Base-by-base conservation (phyloP, 2,113 vertebrate genomes). In the Eurypyga helias region DNA sequence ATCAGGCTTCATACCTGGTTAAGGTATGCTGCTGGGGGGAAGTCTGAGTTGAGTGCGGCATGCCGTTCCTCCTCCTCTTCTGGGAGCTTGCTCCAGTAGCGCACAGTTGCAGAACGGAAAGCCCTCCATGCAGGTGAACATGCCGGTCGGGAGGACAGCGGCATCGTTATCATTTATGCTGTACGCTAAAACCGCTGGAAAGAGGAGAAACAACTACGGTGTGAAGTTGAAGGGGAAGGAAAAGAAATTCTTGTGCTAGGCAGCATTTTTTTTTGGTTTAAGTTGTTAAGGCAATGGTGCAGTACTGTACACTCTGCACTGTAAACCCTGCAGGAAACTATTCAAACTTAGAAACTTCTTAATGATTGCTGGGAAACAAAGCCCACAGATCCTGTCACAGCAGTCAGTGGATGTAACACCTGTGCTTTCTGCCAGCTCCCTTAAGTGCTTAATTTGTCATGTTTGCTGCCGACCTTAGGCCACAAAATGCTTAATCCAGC, bases 1-100 rank as follows among this genome's bases (percentile, higher is more conserved):
- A 0, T 31, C 9, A 28, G n/a, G 43, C 48, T 49, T 24, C 4
- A 0, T 8, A 15, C 14, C 15, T 60, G 60, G n/a, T 21, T 6
- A 4, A 1, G 11, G 2, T 29, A 10, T 10, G 34, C 76, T 62
- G 3, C 29, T 15, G 23, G 28, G 31, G 23, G 21, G 17, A 24
- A 65, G 51, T 20, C 8, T 18, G 60, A 29, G 23, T 41, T 15
- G 8, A 23, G 28, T 9, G 29, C 29, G 21, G 48, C 11, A 8
- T 46, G 38, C 29, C n/a, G 0, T 5, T 61, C 8, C 2, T 65
- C 33, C 33, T 75, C 41, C 58, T 19, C 33, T 75, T 41, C 58
- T 19, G 28, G 28, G 7, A 43, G 31, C 51, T 43, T 20, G 3
- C 36, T n/a, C 7, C 3, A 3, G 20, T 13, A 24, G 36, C 41